Percentiles rank a stretch among this genome's conserved stretches.
These are phyloP conservation scores for Diaphora mendica DNA, from an alignment of 2,888 invertebrate genomes.

Conservation along the genomic window DNA sequence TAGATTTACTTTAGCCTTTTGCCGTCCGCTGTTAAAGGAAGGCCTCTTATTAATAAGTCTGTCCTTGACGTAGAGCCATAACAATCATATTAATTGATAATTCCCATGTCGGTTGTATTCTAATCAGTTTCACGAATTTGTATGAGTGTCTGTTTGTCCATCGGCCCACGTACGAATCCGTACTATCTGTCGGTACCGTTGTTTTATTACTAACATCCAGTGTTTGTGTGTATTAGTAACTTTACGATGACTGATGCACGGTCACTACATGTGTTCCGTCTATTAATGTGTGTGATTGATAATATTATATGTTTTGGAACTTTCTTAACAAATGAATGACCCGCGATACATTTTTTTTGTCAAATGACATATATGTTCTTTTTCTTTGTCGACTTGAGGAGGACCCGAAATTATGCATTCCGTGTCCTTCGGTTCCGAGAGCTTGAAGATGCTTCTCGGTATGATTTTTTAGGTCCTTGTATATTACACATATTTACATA, in stretches of 20 bases:
- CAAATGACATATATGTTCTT: too few species aligned
- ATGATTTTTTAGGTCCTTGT: too few species aligned
- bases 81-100: constrained; percentile 31
- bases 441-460: too few species aligned
- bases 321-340: constrained; percentile 36
- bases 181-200: constrained; percentile 55
- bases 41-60: too few species aligned
- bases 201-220: constrained; percentile 44
- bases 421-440: too few species aligned
- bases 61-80: constrained; percentile 2
- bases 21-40: too few species aligned
- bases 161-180: constrained; percentile 52
- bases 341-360: neutral
- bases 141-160: constrained; percentile 41
- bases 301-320: constrained; percentile 36
- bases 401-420: too few species aligned
- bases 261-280: constrained; percentile 30
- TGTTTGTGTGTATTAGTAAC: constrained; percentile 47
- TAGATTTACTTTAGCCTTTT: too few species aligned
- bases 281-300: constrained; percentile 41
- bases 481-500: too few species aligned
- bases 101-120: constrained; percentile 62
- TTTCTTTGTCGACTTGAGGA: too few species aligned
- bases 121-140: constrained; percentile 61
- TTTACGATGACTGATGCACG: constrained; percentile 38